Conservation (phyloP, 2,113 vertebrate species). For the Puntigrus tetrazona region DNA sequence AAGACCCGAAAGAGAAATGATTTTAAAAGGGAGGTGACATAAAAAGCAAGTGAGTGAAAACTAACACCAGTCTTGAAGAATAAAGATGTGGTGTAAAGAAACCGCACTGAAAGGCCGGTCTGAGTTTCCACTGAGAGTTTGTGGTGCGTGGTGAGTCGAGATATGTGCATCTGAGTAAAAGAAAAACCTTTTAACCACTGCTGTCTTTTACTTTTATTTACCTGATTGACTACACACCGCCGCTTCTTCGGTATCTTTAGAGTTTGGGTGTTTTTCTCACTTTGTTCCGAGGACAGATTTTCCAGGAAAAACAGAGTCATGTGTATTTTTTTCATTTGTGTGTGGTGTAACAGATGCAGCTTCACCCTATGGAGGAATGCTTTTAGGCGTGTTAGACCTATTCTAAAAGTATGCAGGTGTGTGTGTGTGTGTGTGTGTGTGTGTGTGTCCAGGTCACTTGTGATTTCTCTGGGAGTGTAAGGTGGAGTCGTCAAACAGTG, state of each 20-base stretch:
- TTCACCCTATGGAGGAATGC: conserved; percentile 8
- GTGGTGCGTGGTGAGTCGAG: neutral
- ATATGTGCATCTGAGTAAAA: neutral
- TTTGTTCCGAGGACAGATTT: conserved; percentile 24
- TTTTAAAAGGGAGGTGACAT: neutral
- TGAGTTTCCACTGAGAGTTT: neutral
- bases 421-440: conserved; percentile 22
- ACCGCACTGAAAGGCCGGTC: neutral
- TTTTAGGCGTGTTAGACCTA: conserved; percentile 22
- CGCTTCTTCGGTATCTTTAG: neutral
- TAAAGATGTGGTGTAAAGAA: neutral
- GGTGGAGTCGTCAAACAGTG: conserved; percentile 87
- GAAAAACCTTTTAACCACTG: conserved; percentile 19
- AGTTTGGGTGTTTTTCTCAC: neutral
- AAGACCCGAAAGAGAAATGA: neutral
- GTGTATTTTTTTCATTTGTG: neutral
- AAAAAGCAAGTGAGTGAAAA: neutral
- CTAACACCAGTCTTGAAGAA: neutral
- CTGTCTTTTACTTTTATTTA: neutral
- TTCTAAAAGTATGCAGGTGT: conserved; percentile 3
- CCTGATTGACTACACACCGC: neutral
- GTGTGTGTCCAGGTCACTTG: conserved; percentile 68
- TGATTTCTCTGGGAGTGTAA: conserved; percentile 71
- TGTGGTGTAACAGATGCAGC: neutral
- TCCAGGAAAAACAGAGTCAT: neutral